Base-by-base conservation (phyloP, 2,888 invertebrate genomes). In the Drosophila pegasa region DNA sequence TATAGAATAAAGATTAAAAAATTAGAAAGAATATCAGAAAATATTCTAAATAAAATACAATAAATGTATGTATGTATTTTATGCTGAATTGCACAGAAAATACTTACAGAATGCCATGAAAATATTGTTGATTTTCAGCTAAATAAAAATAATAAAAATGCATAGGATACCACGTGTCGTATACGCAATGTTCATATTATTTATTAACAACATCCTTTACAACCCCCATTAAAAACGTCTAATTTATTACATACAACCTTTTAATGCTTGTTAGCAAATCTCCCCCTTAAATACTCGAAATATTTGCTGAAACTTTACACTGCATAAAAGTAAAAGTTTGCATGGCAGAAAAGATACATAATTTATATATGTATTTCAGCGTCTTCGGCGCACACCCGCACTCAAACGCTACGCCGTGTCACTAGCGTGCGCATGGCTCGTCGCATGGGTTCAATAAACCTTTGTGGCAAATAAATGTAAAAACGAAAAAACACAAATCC, bases 401-500 rank as follows among this genome's bases (percentile, higher is more conserved):
- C 50, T n/a, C 27, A 12, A 47, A 31, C 51, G 3, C 10, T 4
- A n/a, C 14, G 14, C 16, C n/a, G 14, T n/a, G 16, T 38, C 12
- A 6, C 20, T 20, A 9, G 16, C 22, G 20, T 43, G 40, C 62
- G 48, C 61, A 38, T 57, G 38, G 45, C 35, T 16, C 38, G 48
- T 18, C 40, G 31, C 31, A 20, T 38, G 41, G 40, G 75, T 76
- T 76, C 75, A 76, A 73, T 76, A 73, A 76, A 75, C 75, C 64
- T 75, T 66, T 40, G 60, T 33, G 20, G 48, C 35, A 60, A 56
- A 35, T 14, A 25, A 25, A 16, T 16, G 29, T n/a, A n/a, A 10
- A 45, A 10, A 4, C 3, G 9, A 22, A 31, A 18, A 37, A 16
- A 12, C 20, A 18, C n/a, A n/a, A 43, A 48, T 9, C 43, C 20